Evolutionary conservation across 2,113 vertebrate genomes (phyloP), one percentile per base, ranked within the genome.

Genomic region (Odontesthes bonariensis): DNA sequence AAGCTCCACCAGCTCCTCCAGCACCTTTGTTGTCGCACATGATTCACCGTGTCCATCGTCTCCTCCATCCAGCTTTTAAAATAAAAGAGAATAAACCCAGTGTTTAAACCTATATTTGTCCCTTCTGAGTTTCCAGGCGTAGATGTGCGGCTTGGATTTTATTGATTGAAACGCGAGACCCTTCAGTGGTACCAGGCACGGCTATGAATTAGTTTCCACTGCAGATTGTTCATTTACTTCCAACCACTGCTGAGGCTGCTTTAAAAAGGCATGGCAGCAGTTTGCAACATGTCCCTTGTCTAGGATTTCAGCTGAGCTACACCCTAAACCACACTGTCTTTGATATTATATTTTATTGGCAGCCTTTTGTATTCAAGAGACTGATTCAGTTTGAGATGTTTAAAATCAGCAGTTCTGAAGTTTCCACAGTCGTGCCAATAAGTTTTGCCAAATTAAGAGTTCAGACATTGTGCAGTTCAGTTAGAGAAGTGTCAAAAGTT

Each of bases 161-260:
- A 63, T 16, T 77, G 47, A 65, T 35, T 87, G 73, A 85, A 87
- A 84, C 59, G 38, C 53, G 32, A 90, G 57, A 57, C 49, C 38
- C 46, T 77, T 44, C 62, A 78, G 69, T 72, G 58, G 73, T 66
- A 75, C 57, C 59, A 44, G 40, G 22, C 53, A 64, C 17, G 58
- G 56, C 47, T 72, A 73, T 81, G 75, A 86, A 83, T 77, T 73
- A 79, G 31, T 78, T 79, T 85, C 71, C 73, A 71, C 70, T 86
- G 74, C 13, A 66, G 23, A 73, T 71, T 38, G 35, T 38, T 38
- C 69, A 66, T 89, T 88, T 85, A 88, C 64, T 27, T 88, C 77
- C 73, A 80, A 71, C 73, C 74, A 72, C 73, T 73, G 60, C 60
- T 72, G 62, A 81, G n/a, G 53, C 82, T 54, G 58, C 66, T 71